These are phyloP conservation scores for Seira sanloemensis DNA, from an alignment of 2,888 invertebrate genomes.

Conservation along the genomic window DNA sequence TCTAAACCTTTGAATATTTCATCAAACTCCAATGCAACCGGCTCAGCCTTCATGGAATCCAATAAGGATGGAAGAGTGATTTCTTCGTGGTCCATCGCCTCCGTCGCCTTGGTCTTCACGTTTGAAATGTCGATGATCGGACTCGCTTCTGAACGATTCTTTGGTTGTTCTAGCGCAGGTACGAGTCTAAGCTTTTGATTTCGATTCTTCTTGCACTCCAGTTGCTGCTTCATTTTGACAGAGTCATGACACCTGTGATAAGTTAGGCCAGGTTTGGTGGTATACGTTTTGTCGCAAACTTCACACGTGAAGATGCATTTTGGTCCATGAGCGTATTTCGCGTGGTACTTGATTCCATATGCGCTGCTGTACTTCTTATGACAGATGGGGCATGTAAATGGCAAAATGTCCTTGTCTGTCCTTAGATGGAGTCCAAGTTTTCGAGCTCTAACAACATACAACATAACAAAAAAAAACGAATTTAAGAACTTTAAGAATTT, in stretches of 20 bases:
- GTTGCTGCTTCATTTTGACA: neutral
- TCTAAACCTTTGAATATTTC: too few relatives aligned
- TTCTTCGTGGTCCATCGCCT: too few relatives aligned
- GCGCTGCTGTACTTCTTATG: constrained; percentile 92
- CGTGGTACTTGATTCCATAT: constrained; percentile 92
- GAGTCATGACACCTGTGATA: constrained; percentile 16
- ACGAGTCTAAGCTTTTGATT: too few relatives aligned
- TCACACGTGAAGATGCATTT: constrained; percentile 80
- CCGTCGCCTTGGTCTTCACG: too few relatives aligned
- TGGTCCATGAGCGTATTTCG: constrained; percentile 90
- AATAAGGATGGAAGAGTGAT: too few relatives aligned
- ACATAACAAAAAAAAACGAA: neutral
- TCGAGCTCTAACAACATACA: constrained; percentile 21
- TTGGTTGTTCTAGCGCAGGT: too few relatives aligned
- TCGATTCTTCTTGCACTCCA: neutral
- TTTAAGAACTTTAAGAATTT: neutral
- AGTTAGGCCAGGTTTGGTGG: constrained; percentile 25
- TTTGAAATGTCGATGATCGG: too few relatives aligned
- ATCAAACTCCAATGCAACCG: too few relatives aligned
- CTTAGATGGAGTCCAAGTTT: constrained; percentile 27
- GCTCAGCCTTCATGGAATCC: too few relatives aligned
- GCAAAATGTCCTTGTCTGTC: constrained; percentile 11
- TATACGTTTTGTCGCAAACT: constrained; percentile 29
- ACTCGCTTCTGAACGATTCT: too few relatives aligned
- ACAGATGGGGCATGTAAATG: constrained; percentile 84